Evolutionary conservation across 2,888 invertebrate species (phyloP), one percentile per base, ranked within the genome.

Genomic region (Phymatocera aterrima): DNA sequence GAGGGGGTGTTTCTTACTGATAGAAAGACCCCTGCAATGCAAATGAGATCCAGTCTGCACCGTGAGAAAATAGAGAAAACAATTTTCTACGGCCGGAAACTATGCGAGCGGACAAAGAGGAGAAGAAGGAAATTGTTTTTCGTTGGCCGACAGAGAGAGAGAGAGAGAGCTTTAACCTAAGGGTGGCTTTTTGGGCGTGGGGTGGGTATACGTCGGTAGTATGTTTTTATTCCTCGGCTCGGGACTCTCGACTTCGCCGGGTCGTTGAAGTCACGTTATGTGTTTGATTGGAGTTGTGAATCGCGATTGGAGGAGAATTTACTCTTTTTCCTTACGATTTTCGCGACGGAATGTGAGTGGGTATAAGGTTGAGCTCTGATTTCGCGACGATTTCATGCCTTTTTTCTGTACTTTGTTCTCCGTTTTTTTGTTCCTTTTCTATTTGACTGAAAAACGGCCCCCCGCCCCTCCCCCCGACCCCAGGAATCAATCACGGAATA

Each of bases 21-120:
- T 6, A 31, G 34, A 72, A 68, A 28, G n/a, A 72, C 51, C 21
- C 21, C 51, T 34, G 51, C 72, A 48, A 72, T 72, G 51, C 72
- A 72, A 72, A 72, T 72, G 12, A n/a, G 12, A 51, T 51, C 34
- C 8, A 34, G 51, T 34, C 37, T n/a, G n/a, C n/a, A n/a, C n/a
- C n/a, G n/a, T n/a, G n/a, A n/a, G n/a, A n/a, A n/a, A n/a, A n/a
- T n/a, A n/a, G n/a, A 51, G 72, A 72, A 72, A 72, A 72, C 51
- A 72, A 72, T 18, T 72, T 72, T 31, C 72, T 40, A 46, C 68
- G 4, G 28, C 24, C 43, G 46, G 72, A 31, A 51, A 18, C n/a
- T 4, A 5, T 40, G 4, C 8, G 15, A 3, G 72, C 8, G 31
- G 72, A 10, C 72, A 51, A 34, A 51, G 51, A n/a, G n/a, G n/a